phyloP scores from a whole-genome alignment of 2,888 invertebrate species.

The Geotrupes spiniger region DNA sequence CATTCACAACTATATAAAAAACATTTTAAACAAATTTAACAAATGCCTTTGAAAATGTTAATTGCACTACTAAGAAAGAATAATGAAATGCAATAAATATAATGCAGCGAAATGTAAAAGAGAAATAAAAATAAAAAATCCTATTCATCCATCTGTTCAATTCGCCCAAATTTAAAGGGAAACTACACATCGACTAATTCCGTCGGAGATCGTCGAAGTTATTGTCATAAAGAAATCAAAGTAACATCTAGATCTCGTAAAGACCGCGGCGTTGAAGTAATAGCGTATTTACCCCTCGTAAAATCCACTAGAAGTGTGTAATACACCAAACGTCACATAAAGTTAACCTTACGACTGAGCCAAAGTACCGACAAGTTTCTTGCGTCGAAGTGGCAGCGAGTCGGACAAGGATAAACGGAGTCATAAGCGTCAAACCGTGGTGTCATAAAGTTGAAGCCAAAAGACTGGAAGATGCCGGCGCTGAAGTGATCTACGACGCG shows the following conservation, averaged over 20 bases:
- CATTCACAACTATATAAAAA: too few species aligned
- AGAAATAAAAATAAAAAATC: too few species aligned
- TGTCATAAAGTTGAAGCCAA: slow-evolving; percentile 47
- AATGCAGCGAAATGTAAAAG: too few species aligned
- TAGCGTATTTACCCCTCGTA: slow-evolving; percentile 50
- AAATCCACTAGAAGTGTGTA: slow-evolving; percentile 52
- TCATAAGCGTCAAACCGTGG: slow-evolving; percentile 51
- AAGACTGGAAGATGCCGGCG: slow-evolving; percentile 37
- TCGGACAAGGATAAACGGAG: slow-evolving; percentile 41
- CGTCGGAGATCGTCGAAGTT: slow-evolving; percentile 39
- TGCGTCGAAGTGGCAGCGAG: slow-evolving; percentile 24
- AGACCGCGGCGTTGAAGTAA: slow-evolving; percentile 48
- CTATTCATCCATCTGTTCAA: too few species aligned
- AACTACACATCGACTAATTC: neutral
- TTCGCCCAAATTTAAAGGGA: too few species aligned
- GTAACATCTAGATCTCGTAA: slow-evolving; percentile 47
- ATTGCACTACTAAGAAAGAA: too few species aligned
- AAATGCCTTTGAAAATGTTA: too few species aligned
- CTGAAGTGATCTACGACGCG: slow-evolving; percentile 39
- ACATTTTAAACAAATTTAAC: too few species aligned
- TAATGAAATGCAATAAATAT: too few species aligned
- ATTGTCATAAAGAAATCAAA: slow-evolving; percentile 45
- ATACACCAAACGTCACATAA: slow-evolving; percentile 52
- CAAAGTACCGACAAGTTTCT: slow-evolving; percentile 34
- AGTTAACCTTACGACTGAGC: slow-evolving; percentile 42